These are phyloP conservation scores for Caiman crocodilus DNA, from an alignment of 2,797 vertebrate species.

Conservation along the genomic window DNA sequence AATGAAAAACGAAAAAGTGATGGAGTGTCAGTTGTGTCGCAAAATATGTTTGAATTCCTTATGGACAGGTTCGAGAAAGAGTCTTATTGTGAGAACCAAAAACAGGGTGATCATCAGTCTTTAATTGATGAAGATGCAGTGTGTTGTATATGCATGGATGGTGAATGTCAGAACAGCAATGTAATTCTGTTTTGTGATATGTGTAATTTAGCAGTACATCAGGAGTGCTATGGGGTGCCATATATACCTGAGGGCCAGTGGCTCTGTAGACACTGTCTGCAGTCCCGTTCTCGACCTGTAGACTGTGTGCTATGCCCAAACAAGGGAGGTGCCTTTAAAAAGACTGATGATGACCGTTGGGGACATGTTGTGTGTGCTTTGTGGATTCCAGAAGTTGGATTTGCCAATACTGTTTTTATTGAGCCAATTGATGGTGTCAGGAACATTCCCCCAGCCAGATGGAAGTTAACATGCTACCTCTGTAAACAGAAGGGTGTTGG, in stretches of 20 bases:
- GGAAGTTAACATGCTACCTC: conserved; percentile 99
- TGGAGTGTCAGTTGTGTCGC: conserved; percentile 91
- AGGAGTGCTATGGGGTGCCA: conserved; percentile 98
- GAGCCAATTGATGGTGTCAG: conserved; percentile 96
- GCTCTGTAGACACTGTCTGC: conserved; percentile 96
- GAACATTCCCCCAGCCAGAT: conserved; percentile 95
- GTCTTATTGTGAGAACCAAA: conserved; percentile 91
- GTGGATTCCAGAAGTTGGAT: conserved; percentile 98
- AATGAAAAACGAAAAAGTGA: conserved; percentile 92
- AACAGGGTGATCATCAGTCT: conserved; percentile 89
- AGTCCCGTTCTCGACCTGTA: conserved; percentile 88
- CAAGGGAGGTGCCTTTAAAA: conserved; percentile 96
- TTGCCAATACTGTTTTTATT: conserved; percentile 96
- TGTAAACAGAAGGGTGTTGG: conserved; percentile 97
- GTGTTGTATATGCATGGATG: conserved; percentile 97
- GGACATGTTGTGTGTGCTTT: conserved; percentile 97
- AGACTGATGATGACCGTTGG: conserved; percentile 96
- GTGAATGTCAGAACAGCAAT: conserved; percentile 96
- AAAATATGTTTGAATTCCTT: conserved; percentile 96
- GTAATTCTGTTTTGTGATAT: conserved; percentile 95
- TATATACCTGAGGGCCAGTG: conserved; percentile 98
- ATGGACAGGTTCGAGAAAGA: conserved; percentile 98
- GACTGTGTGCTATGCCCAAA: conserved; percentile 96
- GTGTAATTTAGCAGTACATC: conserved; percentile 97
- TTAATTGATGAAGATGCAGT: conserved; percentile 94